Evolutionary conservation across 2,113 vertebrate species (phyloP), one percentile per base, ranked within the genome.

Genomic region (Tinamus guttatus): DNA sequence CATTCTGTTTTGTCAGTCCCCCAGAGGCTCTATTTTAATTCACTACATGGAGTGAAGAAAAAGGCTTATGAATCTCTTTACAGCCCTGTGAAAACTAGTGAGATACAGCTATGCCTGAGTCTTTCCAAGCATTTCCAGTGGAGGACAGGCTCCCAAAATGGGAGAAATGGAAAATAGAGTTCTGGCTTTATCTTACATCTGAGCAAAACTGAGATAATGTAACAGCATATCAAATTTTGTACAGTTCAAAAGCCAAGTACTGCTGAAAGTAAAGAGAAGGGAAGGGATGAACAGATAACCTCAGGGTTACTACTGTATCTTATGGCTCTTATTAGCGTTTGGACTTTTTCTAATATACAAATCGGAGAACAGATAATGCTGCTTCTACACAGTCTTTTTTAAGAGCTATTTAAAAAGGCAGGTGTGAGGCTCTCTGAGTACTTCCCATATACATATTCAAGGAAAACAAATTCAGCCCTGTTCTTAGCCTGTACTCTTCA

Each of bases 21-120:
- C 6, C 21, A 78, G 43, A 7, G 51, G 47, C 8, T 62, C 0
- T 0, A 32, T 27, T 81, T 8, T 64, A 81, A 60, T 1, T 8
- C 32, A 30, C 1, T 41, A 40, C 2, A 45, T 15, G 24, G 15
- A 80, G 13, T 58, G 43, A 85, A 60, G 11, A 76, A 69, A 74
- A 75, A 74, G 5, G 10, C 67, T 1, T 20, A 27, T 59, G 25
- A 67, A 36, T 75, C 64, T 65, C 6, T 14, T 83, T 49, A n/a
- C 4, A 59, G 30, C 62, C 27, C 51, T 56, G 11, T 54, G 18
- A 65, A 51, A 87, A 68, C 8, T 68, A 34, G 1, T 20, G 52
- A 68, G 28, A 40, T 43, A n/a, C 87, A 73, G 2, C 5, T 64
- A 67, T 32, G 13, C 30, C 51, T 45, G 19, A 32, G 49, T 78